Evolutionary conservation across 2,797 vertebrate species (phyloP), one percentile per base, ranked within the genome.

Genomic region (Labroides dimidiatus): DNA sequence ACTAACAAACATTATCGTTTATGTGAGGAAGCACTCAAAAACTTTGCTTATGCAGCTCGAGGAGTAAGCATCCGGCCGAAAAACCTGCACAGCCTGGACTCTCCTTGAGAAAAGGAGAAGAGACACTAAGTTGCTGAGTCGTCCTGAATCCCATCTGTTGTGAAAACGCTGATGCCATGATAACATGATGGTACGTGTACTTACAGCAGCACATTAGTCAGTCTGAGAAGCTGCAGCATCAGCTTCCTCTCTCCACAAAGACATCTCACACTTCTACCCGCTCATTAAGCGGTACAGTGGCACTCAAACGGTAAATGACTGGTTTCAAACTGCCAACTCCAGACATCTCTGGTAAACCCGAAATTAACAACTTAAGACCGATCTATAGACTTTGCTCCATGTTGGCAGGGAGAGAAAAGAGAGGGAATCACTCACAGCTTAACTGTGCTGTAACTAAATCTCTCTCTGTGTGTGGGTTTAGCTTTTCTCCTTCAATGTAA

Each of bases 261-360:
- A 69, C 48, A 52, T 62, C 6, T 56, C 0, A 47, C 37, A 69
- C 65, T 39, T 68, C 61, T 48, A 84, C 66, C 76, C 75, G 20
- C 27, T 77, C 53, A 84, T 81, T 78, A 87, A 50, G 36, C 72
- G 23, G 51, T 14, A 36, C 56, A 63, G 47, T 20, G 70, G 52
- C 56, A 65, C 65, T 71, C n/a, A 39, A 44, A 23, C 30, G 23
- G 47, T 52, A 76, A 82, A 84, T 77, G 62, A 80, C 65, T 66
- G 10, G 64, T 78, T 84, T 64, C 79, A 81, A 82, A 80, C 58
- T 65, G 56, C 76, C 78, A 14, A 20, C n/a, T 81, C 30, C 23
- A 75, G 61, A 80, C 60, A 59, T 67, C 51, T 64, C 54, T 23
- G 13, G 58, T 27, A 74, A 84, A 84, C 64, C 77, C 59, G 0